Percentiles rank a stretch among this genome's conserved stretches.
phyloP scores from a whole-genome alignment of 2,113 vertebrate genomes.

The Xyliphius kryptos region DNA sequence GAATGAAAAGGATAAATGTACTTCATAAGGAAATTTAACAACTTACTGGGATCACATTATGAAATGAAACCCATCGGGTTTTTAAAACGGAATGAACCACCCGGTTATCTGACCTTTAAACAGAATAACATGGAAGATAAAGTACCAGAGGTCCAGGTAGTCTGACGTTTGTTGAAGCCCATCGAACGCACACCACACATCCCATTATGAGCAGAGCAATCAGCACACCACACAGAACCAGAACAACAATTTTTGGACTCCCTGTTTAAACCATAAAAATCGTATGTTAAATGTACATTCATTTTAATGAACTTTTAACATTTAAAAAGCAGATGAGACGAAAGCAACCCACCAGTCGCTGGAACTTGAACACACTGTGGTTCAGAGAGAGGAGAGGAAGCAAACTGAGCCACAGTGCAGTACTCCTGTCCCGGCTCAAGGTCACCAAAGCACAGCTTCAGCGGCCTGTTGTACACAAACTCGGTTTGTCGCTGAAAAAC shows the following conservation, averaged over 20 bases:
- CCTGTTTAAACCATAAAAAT: conserved; percentile 36
- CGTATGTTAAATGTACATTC: not conserved
- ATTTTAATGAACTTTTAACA: not conserved
- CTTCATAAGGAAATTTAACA: too few relatives aligned
- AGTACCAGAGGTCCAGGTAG: conserved; percentile 51
- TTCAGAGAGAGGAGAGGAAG: conserved; percentile 43
- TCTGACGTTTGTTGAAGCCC: not conserved
- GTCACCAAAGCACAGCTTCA: conserved; percentile 41
- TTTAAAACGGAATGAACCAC: too few relatives aligned
- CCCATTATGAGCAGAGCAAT: conserved; percentile 27
- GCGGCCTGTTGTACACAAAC: conserved; percentile 29
- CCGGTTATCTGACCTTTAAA: too few relatives aligned
- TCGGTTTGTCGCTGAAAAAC: not conserved
- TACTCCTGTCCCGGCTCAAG: conserved; percentile 52
- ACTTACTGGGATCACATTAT: too few relatives aligned
- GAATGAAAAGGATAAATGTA: too few relatives aligned
- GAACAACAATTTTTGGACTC: conserved; percentile 18
- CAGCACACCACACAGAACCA: conserved; percentile 37
- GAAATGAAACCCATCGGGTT: too few relatives aligned
- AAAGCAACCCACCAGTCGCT: not conserved
- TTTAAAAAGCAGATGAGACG: not conserved
- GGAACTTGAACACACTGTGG: conserved; percentile 49
- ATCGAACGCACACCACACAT: conserved; percentile 24
- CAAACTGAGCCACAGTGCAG: conserved; percentile 59
- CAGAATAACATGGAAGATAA: not conserved